Conservation (phyloP, 2,113 vertebrate genomes). For the Apodemus sylvaticus region DNA sequence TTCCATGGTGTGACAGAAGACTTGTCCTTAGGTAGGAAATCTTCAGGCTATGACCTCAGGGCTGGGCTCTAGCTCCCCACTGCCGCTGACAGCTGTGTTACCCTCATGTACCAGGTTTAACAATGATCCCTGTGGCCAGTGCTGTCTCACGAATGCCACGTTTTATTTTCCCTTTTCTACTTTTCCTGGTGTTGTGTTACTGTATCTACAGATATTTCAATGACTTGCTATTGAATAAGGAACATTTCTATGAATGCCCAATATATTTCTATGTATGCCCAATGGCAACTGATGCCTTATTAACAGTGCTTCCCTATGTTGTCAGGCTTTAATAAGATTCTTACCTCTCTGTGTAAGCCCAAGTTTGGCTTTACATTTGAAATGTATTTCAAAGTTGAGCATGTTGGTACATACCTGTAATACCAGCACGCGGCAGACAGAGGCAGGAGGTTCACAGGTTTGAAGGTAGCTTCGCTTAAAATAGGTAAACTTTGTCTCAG, state of each 20-base stretch:
- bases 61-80: background rate
- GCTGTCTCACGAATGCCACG: background rate
- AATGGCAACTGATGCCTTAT: background rate
- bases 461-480: background rate
- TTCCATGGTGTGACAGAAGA: background rate
- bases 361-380: conserved; percentile 12
- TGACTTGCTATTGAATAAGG: background rate
- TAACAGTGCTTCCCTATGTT: background rate
- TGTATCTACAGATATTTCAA: conserved; percentile 1
- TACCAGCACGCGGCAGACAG: background rate
- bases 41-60: background rate
- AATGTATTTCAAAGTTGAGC: background rate
- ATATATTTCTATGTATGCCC: no score
- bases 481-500: background rate
- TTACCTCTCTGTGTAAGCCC: conserved; percentile 12
- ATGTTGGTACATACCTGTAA: background rate
- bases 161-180: conserved; percentile 23
- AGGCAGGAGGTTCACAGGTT: background rate
- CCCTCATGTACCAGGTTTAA: background rate
- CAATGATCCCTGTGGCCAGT: background rate
- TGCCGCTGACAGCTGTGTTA: background rate
- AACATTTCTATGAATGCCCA: background rate
- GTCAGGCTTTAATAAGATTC: conserved; percentile 3
- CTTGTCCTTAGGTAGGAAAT: background rate
- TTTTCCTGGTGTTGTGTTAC: background rate